Conservation (phyloP, 2,113 vertebrate species). For the Vulpes ferrilata region DNA sequence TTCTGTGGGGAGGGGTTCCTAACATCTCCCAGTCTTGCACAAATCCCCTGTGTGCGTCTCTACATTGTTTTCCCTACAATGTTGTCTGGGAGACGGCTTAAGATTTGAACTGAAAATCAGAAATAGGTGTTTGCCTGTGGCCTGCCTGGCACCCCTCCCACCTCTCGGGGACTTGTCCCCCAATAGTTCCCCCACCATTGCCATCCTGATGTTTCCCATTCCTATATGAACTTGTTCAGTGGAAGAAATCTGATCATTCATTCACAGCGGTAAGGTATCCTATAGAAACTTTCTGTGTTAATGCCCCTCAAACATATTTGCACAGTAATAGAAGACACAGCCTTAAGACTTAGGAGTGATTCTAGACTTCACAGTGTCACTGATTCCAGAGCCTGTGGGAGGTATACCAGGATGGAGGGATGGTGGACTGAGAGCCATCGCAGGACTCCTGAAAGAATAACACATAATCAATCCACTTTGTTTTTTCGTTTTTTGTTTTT, state of each 20-base stretch:
- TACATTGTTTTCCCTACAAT: background rate
- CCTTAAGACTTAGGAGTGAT: background rate
- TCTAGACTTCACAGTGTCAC: background rate
- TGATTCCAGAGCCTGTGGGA: background rate
- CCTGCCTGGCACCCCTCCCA: background rate
- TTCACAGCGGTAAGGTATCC: background rate
- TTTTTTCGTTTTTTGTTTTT: too few species aligned
- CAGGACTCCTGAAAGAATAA: background rate
- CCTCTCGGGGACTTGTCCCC: background rate
- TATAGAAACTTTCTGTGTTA: background rate
- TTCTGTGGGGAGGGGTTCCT: background rate
- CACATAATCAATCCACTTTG: background rate
- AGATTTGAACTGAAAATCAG: background rate
- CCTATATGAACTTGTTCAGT: background rate
- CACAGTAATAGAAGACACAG: background rate
- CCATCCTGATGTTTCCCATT: background rate
- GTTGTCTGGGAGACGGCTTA: background rate
- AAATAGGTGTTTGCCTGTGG: background rate
- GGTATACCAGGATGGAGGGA: background rate
- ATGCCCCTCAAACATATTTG: background rate
- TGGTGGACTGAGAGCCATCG: background rate
- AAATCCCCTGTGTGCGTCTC: accelerated
- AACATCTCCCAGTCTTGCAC: background rate
- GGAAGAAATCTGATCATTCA: background rate
- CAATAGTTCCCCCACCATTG: background rate